These are phyloP conservation scores for Standfussiana lucernea DNA, from an alignment of 2,888 invertebrate genomes.

Conservation along the genomic window DNA sequence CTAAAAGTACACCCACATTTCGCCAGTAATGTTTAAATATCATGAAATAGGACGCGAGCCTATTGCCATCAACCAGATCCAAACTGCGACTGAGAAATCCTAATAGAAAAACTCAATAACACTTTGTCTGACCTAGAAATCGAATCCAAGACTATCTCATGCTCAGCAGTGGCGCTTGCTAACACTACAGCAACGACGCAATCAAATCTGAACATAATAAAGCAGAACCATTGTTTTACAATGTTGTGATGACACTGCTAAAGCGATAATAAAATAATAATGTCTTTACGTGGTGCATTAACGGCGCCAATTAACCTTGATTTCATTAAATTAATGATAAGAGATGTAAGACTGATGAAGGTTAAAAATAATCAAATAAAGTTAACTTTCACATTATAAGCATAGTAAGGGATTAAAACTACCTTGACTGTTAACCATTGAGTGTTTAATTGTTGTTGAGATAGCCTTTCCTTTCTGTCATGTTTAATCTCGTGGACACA, in stretches of 20 bases:
- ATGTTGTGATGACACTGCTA: background rate
- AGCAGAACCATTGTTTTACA: background rate
- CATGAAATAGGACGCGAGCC: background rate
- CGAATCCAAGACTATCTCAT: background rate
- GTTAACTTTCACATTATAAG: background rate
- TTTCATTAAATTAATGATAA: no score
- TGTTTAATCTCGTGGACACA: background rate
- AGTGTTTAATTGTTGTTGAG: background rate
- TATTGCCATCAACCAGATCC: background rate
- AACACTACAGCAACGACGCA: background rate
- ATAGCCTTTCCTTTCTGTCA: background rate
- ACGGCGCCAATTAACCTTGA: slow-evolving; percentile 8
- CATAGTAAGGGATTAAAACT: background rate
- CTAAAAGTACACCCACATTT: background rate
- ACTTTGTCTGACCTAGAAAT: background rate
- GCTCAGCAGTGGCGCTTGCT: background rate
- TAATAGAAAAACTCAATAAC: background rate
- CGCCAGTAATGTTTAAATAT: background rate
- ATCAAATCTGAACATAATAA: background rate
- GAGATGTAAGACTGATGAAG: background rate
- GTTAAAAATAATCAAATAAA: background rate
- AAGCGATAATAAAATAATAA: background rate
- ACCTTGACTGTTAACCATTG: background rate
- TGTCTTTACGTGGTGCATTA: background rate
- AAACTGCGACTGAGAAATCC: background rate